phyloP scores from a whole-genome alignment of 1,140 invertebrate genomes.

The Formica exsecta region DNA sequence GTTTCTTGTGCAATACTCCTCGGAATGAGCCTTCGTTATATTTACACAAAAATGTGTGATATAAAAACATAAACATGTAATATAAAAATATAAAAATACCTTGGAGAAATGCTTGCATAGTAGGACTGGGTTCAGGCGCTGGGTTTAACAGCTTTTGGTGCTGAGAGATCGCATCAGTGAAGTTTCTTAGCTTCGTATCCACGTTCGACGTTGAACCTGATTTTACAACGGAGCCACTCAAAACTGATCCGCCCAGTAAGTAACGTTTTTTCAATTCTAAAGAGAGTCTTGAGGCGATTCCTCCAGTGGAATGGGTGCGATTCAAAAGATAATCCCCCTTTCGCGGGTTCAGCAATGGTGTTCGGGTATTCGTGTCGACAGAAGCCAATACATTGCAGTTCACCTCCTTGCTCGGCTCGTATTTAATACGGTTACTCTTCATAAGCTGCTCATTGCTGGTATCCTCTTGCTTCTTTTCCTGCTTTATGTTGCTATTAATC shows the following conservation, averaged over 20 bases:
- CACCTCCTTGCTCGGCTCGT: constrained; percentile 22
- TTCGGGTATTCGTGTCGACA: constrained; percentile 77
- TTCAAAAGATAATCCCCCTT: constrained; percentile 92
- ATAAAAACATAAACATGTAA: constrained; percentile 1
- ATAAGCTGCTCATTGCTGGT: constrained; percentile 15
- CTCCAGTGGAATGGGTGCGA: constrained; percentile 93
- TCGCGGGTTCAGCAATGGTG: constrained; percentile 86
- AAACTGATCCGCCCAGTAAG: constrained; percentile 89
- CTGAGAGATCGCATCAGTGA: constrained; percentile 94
- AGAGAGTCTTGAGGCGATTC: constrained; percentile 94
- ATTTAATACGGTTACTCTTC: constrained; percentile 62
- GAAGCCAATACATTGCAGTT: constrained; percentile 44
- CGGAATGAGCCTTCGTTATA: too few species aligned
- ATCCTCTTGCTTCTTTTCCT: constrained; percentile 28
- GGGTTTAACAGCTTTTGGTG: constrained; percentile 95
- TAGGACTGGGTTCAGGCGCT: constrained; percentile 91
- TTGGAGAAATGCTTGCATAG: constrained; percentile 91
- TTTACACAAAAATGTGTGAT: too few species aligned
- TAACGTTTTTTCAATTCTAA: constrained; percentile 95
- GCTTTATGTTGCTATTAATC: constrained; percentile 81
- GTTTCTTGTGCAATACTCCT: too few species aligned
- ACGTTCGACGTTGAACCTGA: constrained; percentile 94
- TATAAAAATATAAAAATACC: constrained; percentile 69
- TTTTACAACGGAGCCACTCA: constrained; percentile 90
- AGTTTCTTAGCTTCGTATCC: constrained; percentile 93